Evolutionary conservation across 2,113 vertebrate genomes (phyloP), one percentile per base, ranked within the genome.

Genomic region (Maccullochella peelii): DNA sequence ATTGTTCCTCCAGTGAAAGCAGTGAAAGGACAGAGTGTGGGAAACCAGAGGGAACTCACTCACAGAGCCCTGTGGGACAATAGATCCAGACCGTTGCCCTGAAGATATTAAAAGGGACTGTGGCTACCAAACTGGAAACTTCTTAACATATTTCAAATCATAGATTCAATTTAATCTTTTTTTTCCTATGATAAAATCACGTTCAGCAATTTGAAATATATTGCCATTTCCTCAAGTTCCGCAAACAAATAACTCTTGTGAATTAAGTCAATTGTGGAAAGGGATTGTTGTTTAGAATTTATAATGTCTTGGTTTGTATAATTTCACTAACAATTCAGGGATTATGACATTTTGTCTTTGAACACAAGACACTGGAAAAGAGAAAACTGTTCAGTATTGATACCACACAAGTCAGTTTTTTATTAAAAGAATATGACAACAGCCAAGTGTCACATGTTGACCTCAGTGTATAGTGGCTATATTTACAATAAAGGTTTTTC

Each of bases 11-110:
- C n/a, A 59, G 36, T 67, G 38, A 38, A 38, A 38, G 38, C 38
- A 38, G 38, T 38, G 58, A 79, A 77, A 42, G 54, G 68, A 61
- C 75, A 77, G 74, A 89, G 63, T 90, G 86, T 92, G 87, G 82
- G 92, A 93, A 91, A 89, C 59, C 71, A 81, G 71, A 72, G 58
- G 63, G 82, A 75, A 63, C 75, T 80, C 65, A 76, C 74, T 90
- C 90, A 82, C 82, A 90, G 77, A 87, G 78, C 61, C 42, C 79
- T 52, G 61, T 20, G 72, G 72, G 81, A 88, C 87, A 88, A 91
- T 71, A 82, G 69, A 80, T 67, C 25, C 49, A 33, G 70, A 86
- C 79, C 54, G 69, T 15, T 78, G 75, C 2, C 76, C 86, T 75
- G 52, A 59, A 16, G 57, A 38, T 11, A 40, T 47, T 38, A 12